Conservation (phyloP, 2,797 vertebrate genomes). For the Scyliorhinus canicula region DNA sequence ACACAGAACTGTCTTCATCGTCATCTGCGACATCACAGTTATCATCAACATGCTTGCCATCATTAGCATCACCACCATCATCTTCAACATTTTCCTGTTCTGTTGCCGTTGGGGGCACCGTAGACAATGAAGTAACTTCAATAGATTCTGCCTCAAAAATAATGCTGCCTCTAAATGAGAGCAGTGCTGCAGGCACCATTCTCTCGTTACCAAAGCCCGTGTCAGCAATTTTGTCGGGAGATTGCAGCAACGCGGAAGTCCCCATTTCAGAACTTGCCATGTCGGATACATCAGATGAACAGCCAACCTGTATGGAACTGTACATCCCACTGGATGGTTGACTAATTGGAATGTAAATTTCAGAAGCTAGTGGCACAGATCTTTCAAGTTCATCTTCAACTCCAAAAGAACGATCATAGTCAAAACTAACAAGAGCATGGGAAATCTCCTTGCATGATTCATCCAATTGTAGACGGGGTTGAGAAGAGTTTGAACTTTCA, state of each 20-base stretch:
- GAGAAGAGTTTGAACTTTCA: not conserved
- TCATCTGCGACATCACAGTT: constrained; percentile 46
- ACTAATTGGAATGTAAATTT: not conserved
- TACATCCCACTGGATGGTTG: constrained; percentile 41
- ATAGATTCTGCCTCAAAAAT: constrained; percentile 88
- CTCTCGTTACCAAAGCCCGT: constrained; percentile 53
- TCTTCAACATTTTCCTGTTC: constrained; percentile 62
- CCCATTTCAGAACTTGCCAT: constrained; percentile 49
- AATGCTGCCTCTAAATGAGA: constrained; percentile 81
- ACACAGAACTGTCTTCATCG: constrained; percentile 80
- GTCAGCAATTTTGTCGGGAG: not conserved
- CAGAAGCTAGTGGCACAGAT: not conserved
- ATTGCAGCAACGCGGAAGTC: constrained; percentile 36
- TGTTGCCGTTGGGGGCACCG: constrained; percentile 58
- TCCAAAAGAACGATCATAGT: not conserved
- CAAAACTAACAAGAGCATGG: not conserved
- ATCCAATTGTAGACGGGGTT: not conserved
- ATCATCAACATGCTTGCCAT: constrained; percentile 53
- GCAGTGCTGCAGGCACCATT: constrained; percentile 82
- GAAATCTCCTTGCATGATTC: not conserved
- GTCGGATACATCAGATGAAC: constrained; percentile 60
- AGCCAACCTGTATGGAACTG: constrained; percentile 49
- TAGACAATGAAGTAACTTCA: constrained; percentile 75
- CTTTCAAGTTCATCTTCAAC: not conserved
- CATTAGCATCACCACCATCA: constrained; percentile 69